Conservation (phyloP, 2,113 vertebrate species). For the Ovibos moschatus region DNA sequence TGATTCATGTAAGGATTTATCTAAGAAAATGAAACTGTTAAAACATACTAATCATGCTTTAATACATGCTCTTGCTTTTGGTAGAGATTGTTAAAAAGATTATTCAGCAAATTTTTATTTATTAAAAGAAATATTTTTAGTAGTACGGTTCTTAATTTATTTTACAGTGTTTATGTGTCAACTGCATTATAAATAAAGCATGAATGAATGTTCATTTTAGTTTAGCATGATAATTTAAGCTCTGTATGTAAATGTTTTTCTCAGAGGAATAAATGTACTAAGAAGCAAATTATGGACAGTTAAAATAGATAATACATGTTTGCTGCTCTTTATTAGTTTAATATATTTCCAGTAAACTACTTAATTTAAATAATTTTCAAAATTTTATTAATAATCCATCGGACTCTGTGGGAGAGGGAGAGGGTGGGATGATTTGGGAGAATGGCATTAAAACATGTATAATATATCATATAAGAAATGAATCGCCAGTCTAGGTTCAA, state of each 20-base stretch:
- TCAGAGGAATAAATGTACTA: conserved; percentile 9
- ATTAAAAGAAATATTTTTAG: neutral
- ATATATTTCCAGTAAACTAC: neutral
- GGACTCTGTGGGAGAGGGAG: too few relatives aligned
- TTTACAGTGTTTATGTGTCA: neutral
- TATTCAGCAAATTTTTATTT: conserved; percentile 25
- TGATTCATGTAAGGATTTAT: neutral
- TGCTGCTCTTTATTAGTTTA: conserved; percentile 32
- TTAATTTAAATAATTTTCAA: conserved; percentile 12
- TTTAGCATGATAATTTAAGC: conserved; percentile 35
- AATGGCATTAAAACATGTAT: too few relatives aligned
- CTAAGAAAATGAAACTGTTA: neutral
- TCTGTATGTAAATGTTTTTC: neutral
- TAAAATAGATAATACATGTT: neutral
- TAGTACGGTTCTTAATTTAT: conserved; percentile 24
- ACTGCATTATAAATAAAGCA: conserved; percentile 34
- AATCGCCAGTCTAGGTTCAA: too few relatives aligned
- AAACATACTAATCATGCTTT: neutral
- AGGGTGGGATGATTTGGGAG: too few relatives aligned
- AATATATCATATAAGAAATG: too few relatives aligned
- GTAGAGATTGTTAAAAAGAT: neutral
- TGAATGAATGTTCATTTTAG: conserved; percentile 19
- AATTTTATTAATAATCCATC: neutral
- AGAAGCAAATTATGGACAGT: neutral
- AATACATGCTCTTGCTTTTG: neutral